Percentiles rank a stretch among this genome's conserved stretches.
These are phyloP conservation scores for Brevimyrus niger DNA, from an alignment of 2,113 vertebrate genomes.

Conservation along the genomic window DNA sequence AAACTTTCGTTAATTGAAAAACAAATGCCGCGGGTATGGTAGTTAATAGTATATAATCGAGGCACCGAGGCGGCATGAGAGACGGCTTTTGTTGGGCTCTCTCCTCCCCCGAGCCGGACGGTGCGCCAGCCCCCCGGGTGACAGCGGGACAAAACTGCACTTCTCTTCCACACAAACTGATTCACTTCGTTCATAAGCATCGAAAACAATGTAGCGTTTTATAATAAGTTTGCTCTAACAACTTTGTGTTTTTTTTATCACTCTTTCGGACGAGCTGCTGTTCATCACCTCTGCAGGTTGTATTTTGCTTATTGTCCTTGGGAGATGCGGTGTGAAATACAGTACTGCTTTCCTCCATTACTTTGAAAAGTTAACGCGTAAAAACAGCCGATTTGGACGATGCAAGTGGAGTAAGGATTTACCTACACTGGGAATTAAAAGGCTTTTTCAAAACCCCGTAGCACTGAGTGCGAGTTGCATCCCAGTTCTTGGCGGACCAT, in stretches of 20 bases:
- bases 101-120: neutral
- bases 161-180: neutral
- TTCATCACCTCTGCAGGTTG: neutral
- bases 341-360: neutral
- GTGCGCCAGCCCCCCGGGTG: neutral
- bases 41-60: neutral
- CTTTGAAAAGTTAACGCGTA: neutral
- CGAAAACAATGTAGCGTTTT: neutral
- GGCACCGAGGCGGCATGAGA: neutral
- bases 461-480: neutral
- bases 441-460: neutral
- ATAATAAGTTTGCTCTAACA: neutral
- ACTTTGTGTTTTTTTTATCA: neutral
- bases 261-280: neutral
- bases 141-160: neutral
- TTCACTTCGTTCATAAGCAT: neutral
- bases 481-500: conserved; percentile 23
- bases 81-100: neutral
- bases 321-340: neutral
- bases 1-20: neutral
- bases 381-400: neutral
- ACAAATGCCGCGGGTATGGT: neutral
- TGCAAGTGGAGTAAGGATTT: neutral
- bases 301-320: neutral
- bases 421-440: neutral